Evolutionary conservation across 2,797 vertebrate genomes (phyloP), one percentile per base, ranked within the genome.

Genomic region (Rhabdomys pumilio): DNA sequence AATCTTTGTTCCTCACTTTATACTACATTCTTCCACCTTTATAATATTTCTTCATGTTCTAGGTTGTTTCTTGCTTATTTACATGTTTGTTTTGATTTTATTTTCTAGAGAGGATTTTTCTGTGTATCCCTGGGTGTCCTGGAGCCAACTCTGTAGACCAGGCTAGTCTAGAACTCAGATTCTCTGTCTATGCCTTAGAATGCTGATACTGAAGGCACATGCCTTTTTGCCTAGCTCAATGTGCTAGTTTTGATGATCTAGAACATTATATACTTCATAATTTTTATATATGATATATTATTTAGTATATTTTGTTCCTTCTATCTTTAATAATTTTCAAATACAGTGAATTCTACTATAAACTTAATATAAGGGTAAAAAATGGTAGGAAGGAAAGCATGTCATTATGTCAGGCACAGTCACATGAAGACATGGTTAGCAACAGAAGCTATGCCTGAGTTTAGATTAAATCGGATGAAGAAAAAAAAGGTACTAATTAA

Each of bases 241-340:
- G 9, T 83, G 38, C 4, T 31, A 63, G 9, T 83, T 26, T 31
- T 44, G 8, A 61, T 44, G 72, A 17, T 29, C 10, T 34, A n/a
- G 10, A 59, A 31, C 24, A 67, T 31, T 26, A 57, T 79, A 2
- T 83, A 86, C 17, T 91, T 75, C 59, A 82, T 19, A 73, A 83
- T 2, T 9, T 44, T 69, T 22, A 20, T 83, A 73, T 93, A 92
- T 93, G 12, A 38, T 65, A n/a, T 76, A 63, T 14, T 47, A 61
- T 0, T 29, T 44, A 82, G 15, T 26, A 63, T 34, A 61, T 26
- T 20, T 10, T 87, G 26, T n/a, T 9, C 57, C 15, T 79, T 89
- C 26, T 34, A 63, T 6, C 34, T 84, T 59, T 95, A 14, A 6
- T 75, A 20, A 14, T 24, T 96, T 90, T 90, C 50, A 83, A 94